A percentile compares a stretch with the other conserved stretches of the same genome.
phyloP scores from a whole-genome alignment of 2,113 vertebrate species.

The Struthidea cinerea region DNA sequence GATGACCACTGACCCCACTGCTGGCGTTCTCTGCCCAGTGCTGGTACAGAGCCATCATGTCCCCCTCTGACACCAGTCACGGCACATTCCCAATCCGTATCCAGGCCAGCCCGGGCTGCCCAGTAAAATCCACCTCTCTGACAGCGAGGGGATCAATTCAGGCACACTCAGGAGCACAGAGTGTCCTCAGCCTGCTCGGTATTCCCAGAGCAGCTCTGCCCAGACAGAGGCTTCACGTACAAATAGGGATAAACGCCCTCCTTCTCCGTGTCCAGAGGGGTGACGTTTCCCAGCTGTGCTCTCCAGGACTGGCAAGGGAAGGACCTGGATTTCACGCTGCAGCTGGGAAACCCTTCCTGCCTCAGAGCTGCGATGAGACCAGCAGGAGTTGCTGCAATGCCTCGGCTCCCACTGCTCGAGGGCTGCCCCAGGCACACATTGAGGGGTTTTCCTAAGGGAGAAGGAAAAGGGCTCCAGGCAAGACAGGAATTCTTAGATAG shows the following conservation, averaged over 20 bases:
- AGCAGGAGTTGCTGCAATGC: neutral
- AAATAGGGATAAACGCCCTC: rapidly evolving
- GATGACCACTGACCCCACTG: rapidly evolving
- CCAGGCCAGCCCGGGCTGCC: neutral
- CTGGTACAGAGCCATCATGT: neutral
- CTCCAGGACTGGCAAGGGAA: neutral
- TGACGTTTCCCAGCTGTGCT: neutral
- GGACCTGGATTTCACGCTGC: neutral
- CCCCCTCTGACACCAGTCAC: neutral
- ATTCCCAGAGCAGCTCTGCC: neutral
- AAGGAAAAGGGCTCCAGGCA: neutral
- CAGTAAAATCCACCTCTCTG: neutral
- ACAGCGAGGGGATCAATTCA: rapidly evolving
- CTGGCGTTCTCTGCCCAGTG: rapidly evolving
- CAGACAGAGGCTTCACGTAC: neutral
- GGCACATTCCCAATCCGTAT: rapidly evolving
- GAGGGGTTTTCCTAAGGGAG: neutral
- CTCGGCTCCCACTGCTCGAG: rapidly evolving
- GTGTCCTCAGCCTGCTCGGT: rapidly evolving
- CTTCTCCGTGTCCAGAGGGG: rapidly evolving
- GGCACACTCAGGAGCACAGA: neutral
- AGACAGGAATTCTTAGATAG: neutral
- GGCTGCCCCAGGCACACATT: neutral
- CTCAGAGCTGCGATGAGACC: neutral
- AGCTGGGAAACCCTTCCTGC: neutral